These are phyloP conservation scores for Calidris pugnax DNA, from an alignment of 2,113 vertebrate genomes.

Conservation along the genomic window DNA sequence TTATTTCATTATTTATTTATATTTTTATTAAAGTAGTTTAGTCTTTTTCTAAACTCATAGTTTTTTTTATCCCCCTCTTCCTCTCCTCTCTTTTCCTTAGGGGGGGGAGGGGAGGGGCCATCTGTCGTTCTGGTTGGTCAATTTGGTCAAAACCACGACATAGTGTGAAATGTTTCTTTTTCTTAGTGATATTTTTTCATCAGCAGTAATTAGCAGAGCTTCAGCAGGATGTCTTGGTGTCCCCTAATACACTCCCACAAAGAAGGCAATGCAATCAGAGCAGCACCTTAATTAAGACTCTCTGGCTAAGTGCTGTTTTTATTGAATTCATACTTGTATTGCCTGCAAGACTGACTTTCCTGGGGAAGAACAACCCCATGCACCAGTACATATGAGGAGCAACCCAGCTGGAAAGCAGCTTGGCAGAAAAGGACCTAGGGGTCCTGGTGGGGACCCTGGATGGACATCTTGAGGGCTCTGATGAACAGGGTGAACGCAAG, in stretches of 20 bases:
- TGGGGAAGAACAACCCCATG: background rate
- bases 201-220: background rate
- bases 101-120: too few species aligned
- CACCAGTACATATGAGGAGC: too few species aligned
- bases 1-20: too few species aligned
- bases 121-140: too few species aligned
- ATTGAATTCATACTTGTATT: background rate
- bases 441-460: background rate
- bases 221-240: background rate
- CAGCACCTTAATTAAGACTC: background rate
- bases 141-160: too few species aligned
- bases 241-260: background rate
- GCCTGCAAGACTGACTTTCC: background rate
- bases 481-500: background rate
- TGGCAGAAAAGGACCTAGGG: background rate
- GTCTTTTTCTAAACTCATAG: too few species aligned
- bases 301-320: background rate
- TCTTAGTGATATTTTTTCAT: background rate
- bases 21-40: too few species aligned
- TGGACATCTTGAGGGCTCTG: background rate
- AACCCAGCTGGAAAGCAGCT: background rate
- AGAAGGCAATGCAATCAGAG: background rate
- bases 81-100: too few species aligned
- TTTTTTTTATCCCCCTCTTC: too few species aligned
- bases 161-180: background rate